These are phyloP conservation scores for Gryon sp. DNA, from an alignment of 1,140 invertebrate genomes.

Conservation along the genomic window DNA sequence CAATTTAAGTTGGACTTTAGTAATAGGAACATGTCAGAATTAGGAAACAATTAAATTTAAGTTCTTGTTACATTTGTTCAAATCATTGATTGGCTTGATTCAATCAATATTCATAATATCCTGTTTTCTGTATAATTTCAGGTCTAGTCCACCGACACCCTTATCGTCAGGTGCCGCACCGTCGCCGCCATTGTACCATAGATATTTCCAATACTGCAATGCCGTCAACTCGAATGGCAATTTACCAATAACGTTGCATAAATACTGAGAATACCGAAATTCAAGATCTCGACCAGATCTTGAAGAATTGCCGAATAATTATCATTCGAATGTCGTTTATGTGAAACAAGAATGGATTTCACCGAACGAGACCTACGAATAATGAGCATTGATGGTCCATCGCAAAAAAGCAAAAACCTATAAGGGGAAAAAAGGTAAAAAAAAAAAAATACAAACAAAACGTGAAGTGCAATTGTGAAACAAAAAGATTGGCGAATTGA, in stretches of 20 bases:
- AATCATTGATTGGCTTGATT: too few species aligned
- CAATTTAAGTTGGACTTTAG: too few species aligned
- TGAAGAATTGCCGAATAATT: slow-evolving; percentile 52
- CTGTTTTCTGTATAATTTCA: slow-evolving; percentile 61
- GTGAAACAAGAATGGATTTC: slow-evolving; percentile 78
- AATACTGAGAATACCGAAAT: slow-evolving; percentile 79
- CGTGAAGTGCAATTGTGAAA: slow-evolving; percentile 52
- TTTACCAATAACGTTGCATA: slow-evolving; percentile 77
- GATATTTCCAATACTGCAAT: slow-evolving; percentile 78
- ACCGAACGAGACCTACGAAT: slow-evolving; percentile 62
- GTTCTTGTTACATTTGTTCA: too few species aligned
- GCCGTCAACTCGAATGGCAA: slow-evolving; percentile 76
- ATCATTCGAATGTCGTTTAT: slow-evolving; percentile 73
- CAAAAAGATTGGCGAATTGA: slow-evolving; percentile 8
- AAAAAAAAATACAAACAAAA: slow-evolving; percentile 2
- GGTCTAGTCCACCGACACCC: slow-evolving; percentile 77
- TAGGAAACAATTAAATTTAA: too few species aligned
- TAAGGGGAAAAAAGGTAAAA: too few species aligned
- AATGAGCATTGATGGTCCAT: slow-evolving; percentile 15
- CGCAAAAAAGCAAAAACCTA: background rate
- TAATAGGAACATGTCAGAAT: too few species aligned
- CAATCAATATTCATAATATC: background rate
- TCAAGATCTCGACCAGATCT: slow-evolving; percentile 74
- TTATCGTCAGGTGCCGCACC: slow-evolving; percentile 74
- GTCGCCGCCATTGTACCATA: slow-evolving; percentile 76